Evolutionary conservation across 1,140 invertebrate species (phyloP), one percentile per base, ranked within the genome.

Genomic region (Drosophila nigrodunni): DNA sequence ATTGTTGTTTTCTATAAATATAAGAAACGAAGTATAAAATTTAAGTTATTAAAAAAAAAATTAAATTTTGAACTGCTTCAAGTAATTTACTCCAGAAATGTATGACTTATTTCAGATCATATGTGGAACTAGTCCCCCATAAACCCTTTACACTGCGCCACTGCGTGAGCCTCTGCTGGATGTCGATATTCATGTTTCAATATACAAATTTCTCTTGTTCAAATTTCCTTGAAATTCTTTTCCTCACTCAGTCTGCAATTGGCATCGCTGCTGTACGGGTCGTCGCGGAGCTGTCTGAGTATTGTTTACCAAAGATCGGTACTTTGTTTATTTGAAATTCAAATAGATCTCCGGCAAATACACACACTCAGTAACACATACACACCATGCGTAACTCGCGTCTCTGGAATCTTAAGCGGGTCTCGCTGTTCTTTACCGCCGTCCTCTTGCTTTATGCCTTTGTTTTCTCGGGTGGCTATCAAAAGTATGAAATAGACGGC

Each of bases 401-500:
- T 25, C 79, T 75, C 3, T 91, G 82, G 86, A 92, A 91, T 79
- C 66, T 78, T 15, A 92, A 90, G 72, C 78, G 74, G 44, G 37
- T 79, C 21, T 77, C 78, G 41, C n/a, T 90, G 35, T 10, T 79
- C 21, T 44, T 86, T 34, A 50, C 34, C 58, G 47, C 58, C 7
- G 70, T 54, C 58, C 57, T 91, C 18, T 43, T 92, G 60, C 30
- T 87, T 2, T 61, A 89, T 39, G 82, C 86, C 39, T 68, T 92
- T 44, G 72, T 92, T n/a, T 80, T 92, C 62, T 83, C 88, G 46
- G 73, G 75, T 43, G 74, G 88, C 37, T 90, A 90, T 82, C 78
- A 91, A 18, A 81, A 80, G 25, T 93, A 90, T 74, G 58, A 92
- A 78, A 82, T 93, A 37, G 92, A 94, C 71, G 89, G 79, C 54